Evolutionary conservation across 2,888 invertebrate genomes (phyloP).

Genomic region (Xylota sylvarum): DNA sequence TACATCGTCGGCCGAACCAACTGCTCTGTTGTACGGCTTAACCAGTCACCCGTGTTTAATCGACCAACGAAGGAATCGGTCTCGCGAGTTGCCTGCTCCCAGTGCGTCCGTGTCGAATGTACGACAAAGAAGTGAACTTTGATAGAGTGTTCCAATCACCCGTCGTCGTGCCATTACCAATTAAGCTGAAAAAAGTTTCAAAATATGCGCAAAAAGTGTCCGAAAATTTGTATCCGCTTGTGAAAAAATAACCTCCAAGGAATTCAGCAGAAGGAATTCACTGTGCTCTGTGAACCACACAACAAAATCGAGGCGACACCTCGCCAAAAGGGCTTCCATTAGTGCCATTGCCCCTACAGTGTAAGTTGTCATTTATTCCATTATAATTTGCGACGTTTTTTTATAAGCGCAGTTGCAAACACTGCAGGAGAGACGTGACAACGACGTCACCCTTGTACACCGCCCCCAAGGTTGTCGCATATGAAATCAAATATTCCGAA

Average conservation of each 20-base stretch:
- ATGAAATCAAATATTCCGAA: conserved; percentile 19
- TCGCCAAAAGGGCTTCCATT: conserved; percentile 35
- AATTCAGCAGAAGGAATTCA: not conserved
- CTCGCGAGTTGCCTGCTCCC: not conserved
- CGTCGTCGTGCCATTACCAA: not conserved
- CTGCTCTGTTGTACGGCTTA: not conserved
- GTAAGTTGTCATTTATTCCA: conserved; percentile 48
- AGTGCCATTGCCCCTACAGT: conserved; percentile 47
- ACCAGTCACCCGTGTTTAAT: conserved; percentile 19
- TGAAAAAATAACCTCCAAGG: conserved; percentile 20
- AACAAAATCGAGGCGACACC: conserved; percentile 8
- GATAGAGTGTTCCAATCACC: conserved; percentile 24
- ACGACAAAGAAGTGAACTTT: conserved; percentile 33
- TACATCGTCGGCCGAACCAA: not conserved
- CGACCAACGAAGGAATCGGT: conserved; percentile 16
- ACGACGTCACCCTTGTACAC: conserved; percentile 16
- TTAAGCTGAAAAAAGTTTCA: not conserved
- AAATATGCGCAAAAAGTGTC: conserved; percentile 57
- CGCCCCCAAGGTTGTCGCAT: not conserved
- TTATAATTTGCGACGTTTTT: conserved; percentile 26
- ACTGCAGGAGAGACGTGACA: not conserved
- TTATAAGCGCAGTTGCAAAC: conserved; percentile 27
- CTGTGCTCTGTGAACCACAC: not conserved
- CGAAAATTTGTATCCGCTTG: not conserved
- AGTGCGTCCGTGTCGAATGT: conserved; percentile 32